A percentile compares a stretch with the other conserved stretches of the same genome.
Conservation (phyloP, 1,140 invertebrate genomes). For the Drosophila grimshawi region DNA sequence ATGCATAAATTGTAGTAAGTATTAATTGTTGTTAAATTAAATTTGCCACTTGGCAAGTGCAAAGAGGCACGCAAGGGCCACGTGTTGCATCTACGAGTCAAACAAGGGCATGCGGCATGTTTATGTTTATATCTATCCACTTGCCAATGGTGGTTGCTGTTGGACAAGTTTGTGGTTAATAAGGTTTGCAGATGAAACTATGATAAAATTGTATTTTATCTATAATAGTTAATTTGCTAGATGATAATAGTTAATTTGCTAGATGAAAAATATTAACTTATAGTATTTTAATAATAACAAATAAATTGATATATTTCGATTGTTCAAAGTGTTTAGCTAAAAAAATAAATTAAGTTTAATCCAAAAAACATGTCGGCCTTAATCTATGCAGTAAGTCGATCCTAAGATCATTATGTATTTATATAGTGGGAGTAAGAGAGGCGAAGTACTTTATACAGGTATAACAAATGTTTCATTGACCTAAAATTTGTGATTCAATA, state of each 20-base stretch:
- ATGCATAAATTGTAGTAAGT: constrained; percentile 72
- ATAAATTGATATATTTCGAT: too few relatives aligned
- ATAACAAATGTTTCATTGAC: constrained; percentile 9
- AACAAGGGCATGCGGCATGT: constrained; percentile 27
- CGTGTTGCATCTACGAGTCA: constrained; percentile 60
- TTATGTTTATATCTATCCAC: constrained; percentile 1
- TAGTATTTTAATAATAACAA: too few relatives aligned
- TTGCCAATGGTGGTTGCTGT: constrained; percentile 35
- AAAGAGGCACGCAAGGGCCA: constrained; percentile 76
- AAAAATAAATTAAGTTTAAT: too few relatives aligned
- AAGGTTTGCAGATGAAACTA: constrained; percentile 23
- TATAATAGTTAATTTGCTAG: too few relatives aligned
- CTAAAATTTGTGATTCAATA: constrained; percentile 18
- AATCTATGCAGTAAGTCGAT: too few relatives aligned
- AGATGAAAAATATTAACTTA: too few relatives aligned
- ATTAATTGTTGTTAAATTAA: constrained; percentile 81
- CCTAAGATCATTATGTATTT: too few relatives aligned
- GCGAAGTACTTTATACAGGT: neutral
- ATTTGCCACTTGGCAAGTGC: constrained; percentile 75
- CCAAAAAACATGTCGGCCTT: too few relatives aligned
- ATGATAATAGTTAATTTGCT: too few relatives aligned
- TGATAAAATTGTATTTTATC: too few relatives aligned
- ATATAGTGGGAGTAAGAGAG: neutral
- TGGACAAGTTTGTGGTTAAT: constrained; percentile 71
- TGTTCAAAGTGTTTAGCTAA: too few relatives aligned